phyloP scores from a whole-genome alignment of 2,113 vertebrate species.

The Campylomormyrus tamandua region DNA sequence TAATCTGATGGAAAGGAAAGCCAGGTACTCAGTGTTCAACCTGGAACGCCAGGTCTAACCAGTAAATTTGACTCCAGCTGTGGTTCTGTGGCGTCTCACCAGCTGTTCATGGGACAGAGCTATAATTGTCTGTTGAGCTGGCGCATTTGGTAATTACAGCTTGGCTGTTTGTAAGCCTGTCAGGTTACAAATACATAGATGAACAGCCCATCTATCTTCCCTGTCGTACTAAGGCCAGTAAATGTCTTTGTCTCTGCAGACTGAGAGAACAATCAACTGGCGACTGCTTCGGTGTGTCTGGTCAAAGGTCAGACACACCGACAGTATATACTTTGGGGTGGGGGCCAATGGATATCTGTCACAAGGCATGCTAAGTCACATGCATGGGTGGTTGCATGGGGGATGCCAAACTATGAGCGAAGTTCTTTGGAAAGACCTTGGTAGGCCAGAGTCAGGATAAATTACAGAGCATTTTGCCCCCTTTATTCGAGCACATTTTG shows the following conservation, averaged over 20 bases:
- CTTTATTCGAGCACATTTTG: neutral
- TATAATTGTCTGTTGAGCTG: neutral
- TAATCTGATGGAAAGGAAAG: constrained; percentile 1
- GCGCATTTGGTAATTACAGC: neutral
- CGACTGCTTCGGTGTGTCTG: neutral
- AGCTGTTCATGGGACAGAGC: neutral
- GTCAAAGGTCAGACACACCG: neutral
- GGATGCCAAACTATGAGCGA: neutral
- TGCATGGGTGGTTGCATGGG: neutral
- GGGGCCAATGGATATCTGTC: neutral
- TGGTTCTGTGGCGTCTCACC: neutral
- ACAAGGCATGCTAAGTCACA: neutral
- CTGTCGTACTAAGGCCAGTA: neutral
- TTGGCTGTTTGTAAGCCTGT: neutral
- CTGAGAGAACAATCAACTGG: neutral
- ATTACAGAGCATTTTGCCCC: neutral
- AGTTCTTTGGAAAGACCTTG: neutral
- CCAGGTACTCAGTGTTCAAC: neutral
- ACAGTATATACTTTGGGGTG: neutral
- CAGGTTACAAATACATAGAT: neutral
- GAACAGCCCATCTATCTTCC: neutral
- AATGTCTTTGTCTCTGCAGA: neutral
- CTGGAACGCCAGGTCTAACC: neutral
- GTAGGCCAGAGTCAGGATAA: neutral
- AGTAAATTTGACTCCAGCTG: neutral